A percentile compares a stretch with the other conserved stretches of the same genome.
Evolutionary conservation across 2,113 vertebrate species (phyloP).

Genomic region (Oophaga pumilio): DNA sequence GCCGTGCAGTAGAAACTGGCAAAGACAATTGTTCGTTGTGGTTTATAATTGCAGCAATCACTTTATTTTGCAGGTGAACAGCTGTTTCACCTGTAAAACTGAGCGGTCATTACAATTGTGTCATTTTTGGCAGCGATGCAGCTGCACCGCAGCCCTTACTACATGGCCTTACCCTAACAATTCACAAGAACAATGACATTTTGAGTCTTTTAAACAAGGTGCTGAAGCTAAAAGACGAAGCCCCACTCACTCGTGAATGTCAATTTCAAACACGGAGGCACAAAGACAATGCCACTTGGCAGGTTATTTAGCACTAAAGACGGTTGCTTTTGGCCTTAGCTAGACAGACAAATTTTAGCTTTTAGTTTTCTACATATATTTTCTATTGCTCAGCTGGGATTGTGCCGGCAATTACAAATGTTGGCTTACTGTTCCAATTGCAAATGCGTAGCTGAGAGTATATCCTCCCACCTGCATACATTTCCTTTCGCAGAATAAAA

Average conservation of each 20-base stretch:
- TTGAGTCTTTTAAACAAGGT: background rate
- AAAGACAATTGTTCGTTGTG: too few relatives aligned
- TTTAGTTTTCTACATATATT: background rate
- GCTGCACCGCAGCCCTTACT: too few relatives aligned
- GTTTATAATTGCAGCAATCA: too few relatives aligned
- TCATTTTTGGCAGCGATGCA: too few relatives aligned
- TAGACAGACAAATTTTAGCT: background rate
- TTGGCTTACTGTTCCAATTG: slow-evolving; percentile 7
- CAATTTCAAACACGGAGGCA: background rate
- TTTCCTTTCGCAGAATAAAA: background rate
- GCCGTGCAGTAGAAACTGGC: too few relatives aligned
- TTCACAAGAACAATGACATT: background rate
- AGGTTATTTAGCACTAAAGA: slow-evolving; percentile 1
- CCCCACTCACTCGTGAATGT: background rate
- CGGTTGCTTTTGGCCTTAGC: background rate
- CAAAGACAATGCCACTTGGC: background rate
- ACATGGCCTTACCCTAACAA: too few relatives aligned
- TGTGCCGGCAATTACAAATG: background rate
- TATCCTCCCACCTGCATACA: slow-evolving; percentile 1
- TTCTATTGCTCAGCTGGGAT: slow-evolving; percentile 8
- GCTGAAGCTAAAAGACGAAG: background rate
- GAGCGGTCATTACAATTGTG: too few relatives aligned
- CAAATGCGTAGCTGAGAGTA: background rate
- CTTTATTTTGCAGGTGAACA: too few relatives aligned
- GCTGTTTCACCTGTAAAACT: too few relatives aligned